Percentiles rank a stretch among this genome's conserved stretches.
These are phyloP conservation scores for Semnornis frantzii DNA, from an alignment of 2,113 vertebrate species.

Conservation along the genomic window DNA sequence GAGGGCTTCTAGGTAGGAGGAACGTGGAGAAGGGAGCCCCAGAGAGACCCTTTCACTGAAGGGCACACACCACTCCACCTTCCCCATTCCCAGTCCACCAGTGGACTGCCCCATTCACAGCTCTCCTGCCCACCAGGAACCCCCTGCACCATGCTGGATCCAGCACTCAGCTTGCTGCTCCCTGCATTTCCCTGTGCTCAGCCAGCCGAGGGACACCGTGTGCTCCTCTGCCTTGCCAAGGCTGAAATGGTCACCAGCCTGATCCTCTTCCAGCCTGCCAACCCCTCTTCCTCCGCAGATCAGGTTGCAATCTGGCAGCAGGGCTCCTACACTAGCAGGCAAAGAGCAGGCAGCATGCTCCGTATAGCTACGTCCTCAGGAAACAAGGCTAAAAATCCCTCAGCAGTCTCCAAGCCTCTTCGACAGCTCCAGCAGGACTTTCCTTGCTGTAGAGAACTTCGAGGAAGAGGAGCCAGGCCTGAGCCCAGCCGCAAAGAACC, in stretches of 20 bases:
- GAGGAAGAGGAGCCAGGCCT: not conserved
- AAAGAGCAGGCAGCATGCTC: not conserved
- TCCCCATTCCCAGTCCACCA: not conserved
- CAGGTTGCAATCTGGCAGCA: not conserved
- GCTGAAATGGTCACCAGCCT: not conserved
- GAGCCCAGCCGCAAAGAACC: not conserved
- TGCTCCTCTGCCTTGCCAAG: not conserved
- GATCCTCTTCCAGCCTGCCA: not conserved
- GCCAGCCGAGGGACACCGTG: fast-evolving
- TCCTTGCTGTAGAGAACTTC: not conserved
- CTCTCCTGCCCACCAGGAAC: not conserved
- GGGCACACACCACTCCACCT: not conserved
- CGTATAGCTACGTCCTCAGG: fast-evolving
- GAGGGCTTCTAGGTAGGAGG: not conserved
- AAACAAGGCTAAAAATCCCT: not conserved
- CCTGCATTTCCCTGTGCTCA: fast-evolving
- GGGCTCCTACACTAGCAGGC: fast-evolving
- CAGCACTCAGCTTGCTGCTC: not conserved
- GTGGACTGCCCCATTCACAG: too few species aligned
- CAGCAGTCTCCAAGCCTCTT: not conserved
- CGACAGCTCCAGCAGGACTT: not conserved
- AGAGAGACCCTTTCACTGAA: not conserved
- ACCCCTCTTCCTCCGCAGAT: not conserved
- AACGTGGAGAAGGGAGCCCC: not conserved
- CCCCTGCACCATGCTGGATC: fast-evolving